Base-by-base conservation (phyloP, 2,797 vertebrate genomes). In the Lacerta viridis region DNA sequence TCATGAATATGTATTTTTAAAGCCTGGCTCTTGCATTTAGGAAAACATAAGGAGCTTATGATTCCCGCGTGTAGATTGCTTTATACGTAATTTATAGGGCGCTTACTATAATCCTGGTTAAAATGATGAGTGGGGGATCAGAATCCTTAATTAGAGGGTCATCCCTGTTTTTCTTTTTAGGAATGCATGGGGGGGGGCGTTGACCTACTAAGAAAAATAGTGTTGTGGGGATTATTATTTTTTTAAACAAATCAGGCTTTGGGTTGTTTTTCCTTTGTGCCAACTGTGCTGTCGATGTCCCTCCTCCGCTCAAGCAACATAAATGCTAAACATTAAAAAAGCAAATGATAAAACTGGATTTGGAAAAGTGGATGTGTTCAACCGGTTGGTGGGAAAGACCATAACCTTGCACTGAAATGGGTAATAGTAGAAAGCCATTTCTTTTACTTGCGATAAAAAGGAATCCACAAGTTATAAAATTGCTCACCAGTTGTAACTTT, bases 41-140 rank as follows among this genome's bases (percentile, higher is more conserved):
- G n/a, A 75, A 87, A 79, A 27, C 27, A 18, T 76, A 89, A 82
- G 84, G 76, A 82, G 79, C 78, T 87, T 76, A 87, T 66, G 80
- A 46, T 82, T 87, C 82, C 36, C 66, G 18, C 46, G 59, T 75
- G 69, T 76, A 27, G 79, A 82, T 4, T 27, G 43, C 43, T 71
- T 85, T 72, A 33, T 59, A 78, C 79, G 83, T 23, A 29, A 80
- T 85, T 50, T 81, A 74, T 89, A 55, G 84, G 78, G 71, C 66
- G 85, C 43, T 81, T 66, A 41, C 71, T 5, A 20, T 76, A 85
- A 75, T 85, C 83, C 88, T 75, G 36, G 84, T 55, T 89, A 85
- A 89, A 85, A 75, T 55, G 83, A 89, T 75, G 83, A 76, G 36
- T 7, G 6, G 25, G 20, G 33, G 59, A 75, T 27, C 61, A 74